These are phyloP conservation scores for Synanthedon vespiformis DNA, from an alignment of 2,888 invertebrate species.

Conservation along the genomic window DNA sequence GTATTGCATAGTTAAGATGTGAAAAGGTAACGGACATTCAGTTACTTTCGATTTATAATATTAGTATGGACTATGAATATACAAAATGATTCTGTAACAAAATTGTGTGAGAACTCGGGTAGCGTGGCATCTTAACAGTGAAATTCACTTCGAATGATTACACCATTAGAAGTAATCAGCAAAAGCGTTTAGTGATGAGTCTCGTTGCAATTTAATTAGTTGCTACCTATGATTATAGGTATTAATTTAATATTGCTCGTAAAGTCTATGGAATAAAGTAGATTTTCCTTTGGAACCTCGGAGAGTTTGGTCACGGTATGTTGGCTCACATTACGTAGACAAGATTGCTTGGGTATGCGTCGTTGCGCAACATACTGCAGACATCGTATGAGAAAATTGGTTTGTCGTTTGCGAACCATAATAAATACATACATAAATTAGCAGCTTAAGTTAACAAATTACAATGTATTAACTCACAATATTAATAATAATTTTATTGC, in stretches of 20 bases:
- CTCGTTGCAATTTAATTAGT: neutral
- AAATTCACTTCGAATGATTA: neutral
- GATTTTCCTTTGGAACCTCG: slow-evolving; percentile 1
- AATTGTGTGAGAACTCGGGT: too few relatives aligned
- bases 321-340: slow-evolving; percentile 15
- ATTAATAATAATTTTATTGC: too few relatives aligned
- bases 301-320: slow-evolving; percentile 15
- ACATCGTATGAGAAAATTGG: slow-evolving; percentile 8
- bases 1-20: too few relatives aligned
- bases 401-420: neutral
- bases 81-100: too few relatives aligned
- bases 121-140: too few relatives aligned
- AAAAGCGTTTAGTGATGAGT: slow-evolving; percentile 3
- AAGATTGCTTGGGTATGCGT: slow-evolving; percentile 16
- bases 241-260: neutral
- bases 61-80: too few relatives aligned
- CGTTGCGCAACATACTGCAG: slow-evolving; percentile 15
- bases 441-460: too few relatives aligned
- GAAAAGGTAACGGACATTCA: too few relatives aligned
- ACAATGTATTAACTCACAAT: too few relatives aligned
- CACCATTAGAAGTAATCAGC: neutral
- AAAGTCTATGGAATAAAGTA: neutral
- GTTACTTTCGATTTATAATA: too few relatives aligned
- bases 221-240: neutral
- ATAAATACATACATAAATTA: too few relatives aligned